A percentile compares a stretch with the other conserved stretches of the same genome.
These are phyloP conservation scores for Bergia sp. DNA, from an alignment of 92 coral and sea anemone species.

Conservation along the genomic window DNA sequence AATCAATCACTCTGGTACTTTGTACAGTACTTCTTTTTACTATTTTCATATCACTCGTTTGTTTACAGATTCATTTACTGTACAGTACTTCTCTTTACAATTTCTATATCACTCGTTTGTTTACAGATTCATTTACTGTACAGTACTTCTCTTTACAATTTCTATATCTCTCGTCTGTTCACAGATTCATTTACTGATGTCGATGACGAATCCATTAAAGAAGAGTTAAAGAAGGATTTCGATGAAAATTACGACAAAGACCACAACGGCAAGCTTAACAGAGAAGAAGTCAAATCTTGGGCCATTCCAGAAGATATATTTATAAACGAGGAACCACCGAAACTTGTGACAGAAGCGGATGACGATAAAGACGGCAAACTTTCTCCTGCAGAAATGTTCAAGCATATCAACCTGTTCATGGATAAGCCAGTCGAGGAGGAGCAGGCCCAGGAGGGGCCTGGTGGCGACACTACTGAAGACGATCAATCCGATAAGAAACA, in stretches of 20 bases:
- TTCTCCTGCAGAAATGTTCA: slow-evolving; percentile 76
- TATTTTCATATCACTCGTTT: neutral
- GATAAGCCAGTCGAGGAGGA: slow-evolving; percentile 62
- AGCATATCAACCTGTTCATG: slow-evolving; percentile 72
- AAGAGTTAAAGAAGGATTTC: slow-evolving; percentile 85
- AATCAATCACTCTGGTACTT: too few species aligned
- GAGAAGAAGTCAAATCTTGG: slow-evolving; percentile 73
- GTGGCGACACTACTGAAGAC: neutral
- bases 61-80: slow-evolving; percentile 71
- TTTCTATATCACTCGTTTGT: neutral
- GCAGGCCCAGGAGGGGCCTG: neutral
- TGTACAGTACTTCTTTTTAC: too few species aligned
- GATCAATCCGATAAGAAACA: slow-evolving; percentile 18
- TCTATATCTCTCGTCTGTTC: neutral
- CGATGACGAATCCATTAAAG: slow-evolving; percentile 74
- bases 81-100: too few species aligned
- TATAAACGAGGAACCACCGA: slow-evolving; percentile 79
- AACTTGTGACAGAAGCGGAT: slow-evolving; percentile 83
- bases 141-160: too few species aligned
- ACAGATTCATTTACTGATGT: slow-evolving; percentile 78
- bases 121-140: slow-evolving; percentile 71
- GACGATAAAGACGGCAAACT: slow-evolving; percentile 86
- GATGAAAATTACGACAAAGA: slow-evolving; percentile 72
- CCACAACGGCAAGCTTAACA: slow-evolving; percentile 75
- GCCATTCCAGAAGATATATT: slow-evolving; percentile 88